Evolutionary conservation across 53 echinoderm and acorn worm genomes (phyloP).

Genomic region (Apostichopus leukothele): DNA sequence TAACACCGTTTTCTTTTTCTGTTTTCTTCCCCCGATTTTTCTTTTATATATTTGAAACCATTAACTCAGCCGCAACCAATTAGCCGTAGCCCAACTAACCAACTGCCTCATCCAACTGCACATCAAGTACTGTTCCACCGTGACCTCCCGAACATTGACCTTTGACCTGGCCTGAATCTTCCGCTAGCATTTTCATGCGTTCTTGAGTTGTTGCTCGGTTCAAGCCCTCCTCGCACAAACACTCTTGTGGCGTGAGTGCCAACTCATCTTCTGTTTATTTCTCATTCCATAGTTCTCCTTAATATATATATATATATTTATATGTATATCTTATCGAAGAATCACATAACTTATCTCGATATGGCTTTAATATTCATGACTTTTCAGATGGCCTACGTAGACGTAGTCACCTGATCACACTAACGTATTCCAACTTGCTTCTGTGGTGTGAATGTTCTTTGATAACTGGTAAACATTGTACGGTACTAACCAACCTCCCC

Average conservation of each 20-base stretch:
- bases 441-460: too few relatives aligned
- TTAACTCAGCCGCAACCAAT: slow-evolving; percentile 61
- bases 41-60: slow-evolving; percentile 47
- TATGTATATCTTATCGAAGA: too few relatives aligned
- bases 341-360: too few relatives aligned
- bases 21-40: slow-evolving; percentile 56
- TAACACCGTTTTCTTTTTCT: slow-evolving; percentile 64
- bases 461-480: too few relatives aligned
- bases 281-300: slow-evolving; percentile 19
- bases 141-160: slow-evolving; percentile 35
- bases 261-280: slow-evolving; percentile 36
- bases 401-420: too few relatives aligned
- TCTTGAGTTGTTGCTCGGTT: slow-evolving; percentile 47
- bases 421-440: too few relatives aligned
- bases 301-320: neutral
- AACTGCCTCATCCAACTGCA: slow-evolving; percentile 52
- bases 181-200: slow-evolving; percentile 51
- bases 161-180: slow-evolving; percentile 48
- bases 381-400: too few relatives aligned
- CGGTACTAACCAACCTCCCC: too few relatives aligned
- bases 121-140: slow-evolving; percentile 51
- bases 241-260: slow-evolving; percentile 35
- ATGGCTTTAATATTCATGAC: too few relatives aligned
- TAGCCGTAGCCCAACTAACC: slow-evolving; percentile 53
- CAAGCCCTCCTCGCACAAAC: slow-evolving; percentile 38